Evolutionary conservation across 2,797 vertebrate genomes (phyloP), one percentile per base, ranked within the genome.

Genomic region (Epinephelus awoara): DNA sequence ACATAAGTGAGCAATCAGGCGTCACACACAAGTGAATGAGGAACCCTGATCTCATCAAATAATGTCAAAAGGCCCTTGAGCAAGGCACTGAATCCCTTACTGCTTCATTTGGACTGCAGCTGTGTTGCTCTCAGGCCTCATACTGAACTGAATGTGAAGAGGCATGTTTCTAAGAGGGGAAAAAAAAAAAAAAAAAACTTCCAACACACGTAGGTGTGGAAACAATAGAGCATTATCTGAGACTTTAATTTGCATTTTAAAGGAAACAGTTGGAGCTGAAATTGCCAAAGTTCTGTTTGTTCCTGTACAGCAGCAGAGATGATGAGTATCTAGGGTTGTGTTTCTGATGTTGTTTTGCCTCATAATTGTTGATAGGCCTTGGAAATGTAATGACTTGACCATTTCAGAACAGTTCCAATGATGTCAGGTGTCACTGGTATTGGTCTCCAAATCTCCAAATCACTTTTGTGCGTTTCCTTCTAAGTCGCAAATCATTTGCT

Each of bases 51-150:
- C 6, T 72, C 27, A 40, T 3, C 2, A 14, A 15, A 58, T 67
- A 11, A 40, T n/a, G 50, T 38, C 25, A 46, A 13, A 51, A 54
- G 11, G 29, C n/a, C 73, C 62, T 56, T 34, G 29, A 81, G 61
- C 49, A 81, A 81, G 49, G 62, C 55, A 54, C n/a, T 2, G 25
- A 17, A 17, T 64, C 57, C n/a, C 10, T 64, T 17, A 6, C 49
- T 42, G 42, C 40, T 11, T 67, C 40, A n/a, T 55, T 4, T 23
- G 42, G 51, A 15, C 14, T 40, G 71, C 40, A 44, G 58, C 46
- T 64, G 65, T 63, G 29, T 23, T 50, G 50, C 50, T 49, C n/a
- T 68, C 49, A 67, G 46, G 2, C 44, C 40, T 79, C 50, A 11
- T 27, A 11, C 5, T 27, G 40, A 67, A 49, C 17, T 40, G 17